phyloP scores from a whole-genome alignment of 2,797 vertebrate species.

The Leptodactylus fallax region DNA sequence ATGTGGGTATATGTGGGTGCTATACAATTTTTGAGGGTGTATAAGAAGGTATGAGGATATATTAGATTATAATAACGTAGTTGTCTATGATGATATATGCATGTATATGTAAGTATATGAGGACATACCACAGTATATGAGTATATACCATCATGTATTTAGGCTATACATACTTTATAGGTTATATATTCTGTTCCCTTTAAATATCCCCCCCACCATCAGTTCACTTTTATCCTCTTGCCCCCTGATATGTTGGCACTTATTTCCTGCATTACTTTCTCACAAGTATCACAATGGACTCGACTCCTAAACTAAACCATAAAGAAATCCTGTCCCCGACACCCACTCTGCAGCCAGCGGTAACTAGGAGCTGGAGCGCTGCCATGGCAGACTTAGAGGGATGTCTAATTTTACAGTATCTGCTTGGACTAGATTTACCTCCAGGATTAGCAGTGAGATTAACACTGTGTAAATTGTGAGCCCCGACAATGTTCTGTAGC shows the following conservation, averaged over 20 bases:
- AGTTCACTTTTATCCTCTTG: background rate
- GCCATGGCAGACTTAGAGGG: slow-evolving; percentile 29
- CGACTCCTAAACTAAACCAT: background rate
- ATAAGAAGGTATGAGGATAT: background rate
- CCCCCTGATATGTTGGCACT: background rate
- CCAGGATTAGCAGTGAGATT: slow-evolving; percentile 33
- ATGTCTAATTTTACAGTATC: slow-evolving; percentile 31
- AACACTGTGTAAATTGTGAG: slow-evolving; percentile 11
- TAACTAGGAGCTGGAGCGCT: background rate
- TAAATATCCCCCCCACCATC: background rate
- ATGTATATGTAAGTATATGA: background rate
- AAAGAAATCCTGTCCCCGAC: background rate
- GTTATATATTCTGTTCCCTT: background rate
- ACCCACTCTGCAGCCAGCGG: background rate
- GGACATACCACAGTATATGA: background rate
- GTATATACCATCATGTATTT: too few relatives aligned
- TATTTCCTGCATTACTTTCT: background rate
- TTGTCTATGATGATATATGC: too few relatives aligned
- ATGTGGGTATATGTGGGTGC: background rate
- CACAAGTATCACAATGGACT: background rate
- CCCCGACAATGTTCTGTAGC: background rate
- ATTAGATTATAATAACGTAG: too few relatives aligned
- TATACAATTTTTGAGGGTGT: background rate
- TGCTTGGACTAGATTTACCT: slow-evolving; percentile 2
- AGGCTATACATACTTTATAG: too few relatives aligned